Evolutionary conservation across 2,888 invertebrate species (phyloP), one percentile per base, ranked within the genome.

Genomic region (Fragum whitleyi): DNA sequence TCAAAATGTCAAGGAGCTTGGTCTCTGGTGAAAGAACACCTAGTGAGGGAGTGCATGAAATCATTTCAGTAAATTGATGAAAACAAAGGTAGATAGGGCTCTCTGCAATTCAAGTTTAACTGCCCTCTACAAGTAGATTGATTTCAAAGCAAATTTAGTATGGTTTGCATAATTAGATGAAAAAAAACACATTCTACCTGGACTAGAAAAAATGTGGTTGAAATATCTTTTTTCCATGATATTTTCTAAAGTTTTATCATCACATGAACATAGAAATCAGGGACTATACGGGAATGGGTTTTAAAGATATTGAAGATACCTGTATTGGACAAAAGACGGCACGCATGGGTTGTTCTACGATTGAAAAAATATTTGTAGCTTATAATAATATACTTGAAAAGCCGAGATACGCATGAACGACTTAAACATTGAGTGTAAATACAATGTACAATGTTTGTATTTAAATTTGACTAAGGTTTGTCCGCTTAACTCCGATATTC

Each of bases 301-400:
- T 19, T 3, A 47, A 47, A 14, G n/a, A 14, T n/a, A 14, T 9
- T 47, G 5, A 47, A n/a, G 47, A 47, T 47, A 47, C 47, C 16
- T 9, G 47, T 47, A n/a, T 47, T 9, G 19, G n/a, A 47, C 47
- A 47, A 5, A 14, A 47, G 16, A 47, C n/a, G 16, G 3, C 47
- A 47, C 16, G n/a, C 47, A 47, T 47, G 19, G n/a, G 7, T n/a
- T 14, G 47, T 47, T 47, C 47, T 14, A 14, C 19, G 16, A 47
- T 47, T 47, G 47, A 47, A 47, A 47, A 47, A 47, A 47, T 47
- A 47, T 47, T 47, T 47, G 47, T 47, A 47, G 47, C 14, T 47
- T 47, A 47, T 47, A 5, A 47, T 47, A 19, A 47, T 47, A 47
- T 47, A 47, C 47, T 14, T 47, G 47, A 47, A 47, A 47, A 47